Conservation (phyloP, 2,888 invertebrate genomes). For the Digitonthophagus gazella region DNA sequence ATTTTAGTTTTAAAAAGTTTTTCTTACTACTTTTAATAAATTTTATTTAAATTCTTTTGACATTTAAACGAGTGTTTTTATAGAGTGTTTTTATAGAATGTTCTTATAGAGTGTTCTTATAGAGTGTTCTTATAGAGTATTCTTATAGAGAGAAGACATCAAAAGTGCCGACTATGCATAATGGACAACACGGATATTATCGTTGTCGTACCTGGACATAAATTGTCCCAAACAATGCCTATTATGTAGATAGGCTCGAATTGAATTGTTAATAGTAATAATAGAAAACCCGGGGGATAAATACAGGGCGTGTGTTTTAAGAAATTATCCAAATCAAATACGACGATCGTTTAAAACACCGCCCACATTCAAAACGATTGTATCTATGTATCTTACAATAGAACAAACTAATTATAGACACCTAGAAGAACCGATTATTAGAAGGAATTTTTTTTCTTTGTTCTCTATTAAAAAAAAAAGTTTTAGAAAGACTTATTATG, state of each 20-base stretch:
- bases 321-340: not conserved
- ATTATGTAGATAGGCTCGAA: slow-evolving; percentile 24
- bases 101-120: too few species aligned
- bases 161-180: not conserved
- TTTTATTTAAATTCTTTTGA: not conserved
- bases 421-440: not conserved
- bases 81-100: too few species aligned
- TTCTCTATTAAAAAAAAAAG: not conserved
- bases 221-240: slow-evolving; percentile 23
- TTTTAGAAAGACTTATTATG: too few species aligned
- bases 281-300: slow-evolving; percentile 18
- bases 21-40: not conserved
- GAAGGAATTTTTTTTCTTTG: too few species aligned
- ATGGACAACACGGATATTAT: not conserved
- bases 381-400: too few species aligned
- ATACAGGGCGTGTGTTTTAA: slow-evolving; percentile 6
- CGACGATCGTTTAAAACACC: not conserved
- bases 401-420: not conserved
- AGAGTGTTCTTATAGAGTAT: too few species aligned
- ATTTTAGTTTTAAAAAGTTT: too few species aligned
- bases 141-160: not conserved
- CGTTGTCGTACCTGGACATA: slow-evolving; percentile 15
- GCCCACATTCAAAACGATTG: too few species aligned
- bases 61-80: not conserved
- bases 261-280: slow-evolving; percentile 27